Evolutionary conservation across 2,797 vertebrate species (phyloP).

Genomic region (Gymnothorax reevesii): DNA sequence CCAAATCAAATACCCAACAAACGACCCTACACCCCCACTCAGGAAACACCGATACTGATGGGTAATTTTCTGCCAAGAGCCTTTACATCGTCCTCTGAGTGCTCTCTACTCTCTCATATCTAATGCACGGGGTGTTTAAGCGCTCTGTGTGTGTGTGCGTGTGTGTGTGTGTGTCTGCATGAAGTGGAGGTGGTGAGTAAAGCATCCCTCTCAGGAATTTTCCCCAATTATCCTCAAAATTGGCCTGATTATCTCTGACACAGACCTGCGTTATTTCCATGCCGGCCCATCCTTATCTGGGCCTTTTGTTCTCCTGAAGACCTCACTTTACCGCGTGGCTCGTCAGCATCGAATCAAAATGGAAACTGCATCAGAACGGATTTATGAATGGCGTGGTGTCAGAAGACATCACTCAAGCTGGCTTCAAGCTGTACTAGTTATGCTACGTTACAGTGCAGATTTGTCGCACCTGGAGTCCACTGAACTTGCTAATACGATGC

Average conservation of each 20-base stretch:
- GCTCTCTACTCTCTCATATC: constrained; percentile 25
- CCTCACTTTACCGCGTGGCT: background rate
- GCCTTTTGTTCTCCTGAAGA: background rate
- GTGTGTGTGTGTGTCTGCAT: constrained; percentile 10
- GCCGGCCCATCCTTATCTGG: background rate
- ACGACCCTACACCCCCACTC: background rate
- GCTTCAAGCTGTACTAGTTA: too few species aligned
- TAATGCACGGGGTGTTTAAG: constrained; percentile 31
- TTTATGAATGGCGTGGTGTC: background rate
- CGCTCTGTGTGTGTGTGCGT: constrained; percentile 4
- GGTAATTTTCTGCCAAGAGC: constrained; percentile 24
- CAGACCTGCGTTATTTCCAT: constrained; percentile 12
- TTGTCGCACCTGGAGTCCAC: too few species aligned
- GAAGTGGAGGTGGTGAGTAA: constrained; percentile 41
- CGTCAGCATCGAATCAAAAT: background rate
- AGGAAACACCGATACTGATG: background rate
- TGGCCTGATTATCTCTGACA: constrained; percentile 1
- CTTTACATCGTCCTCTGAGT: constrained; percentile 38
- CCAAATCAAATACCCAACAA: constrained; percentile 23
- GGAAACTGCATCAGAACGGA: background rate
- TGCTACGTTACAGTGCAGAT: too few species aligned
- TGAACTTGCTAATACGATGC: too few species aligned
- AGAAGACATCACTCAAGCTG: background rate
- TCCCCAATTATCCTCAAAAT: constrained; percentile 1
- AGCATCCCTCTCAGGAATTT: constrained; percentile 35